Conservation (phyloP, 2,113 vertebrate genomes). For the Amphiprion ocellaris region DNA sequence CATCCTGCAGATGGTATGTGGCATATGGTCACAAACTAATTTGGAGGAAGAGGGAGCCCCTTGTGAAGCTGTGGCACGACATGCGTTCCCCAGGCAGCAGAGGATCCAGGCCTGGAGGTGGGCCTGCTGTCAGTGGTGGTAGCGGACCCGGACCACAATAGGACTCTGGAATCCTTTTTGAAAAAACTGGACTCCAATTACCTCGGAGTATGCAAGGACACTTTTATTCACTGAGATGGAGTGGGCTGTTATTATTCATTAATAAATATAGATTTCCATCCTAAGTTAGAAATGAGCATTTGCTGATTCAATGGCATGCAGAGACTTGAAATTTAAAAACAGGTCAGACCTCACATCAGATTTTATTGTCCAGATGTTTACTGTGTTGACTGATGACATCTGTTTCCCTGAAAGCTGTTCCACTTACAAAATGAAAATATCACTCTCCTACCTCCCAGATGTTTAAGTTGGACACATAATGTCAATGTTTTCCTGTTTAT, state of each 20-base stretch:
- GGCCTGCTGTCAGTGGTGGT: conserved; percentile 27
- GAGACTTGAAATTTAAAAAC: background rate
- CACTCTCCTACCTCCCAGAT: conserved; percentile 39
- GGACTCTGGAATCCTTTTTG: background rate
- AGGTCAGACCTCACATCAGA: background rate
- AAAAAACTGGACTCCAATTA: background rate
- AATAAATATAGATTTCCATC: conserved; percentile 41
- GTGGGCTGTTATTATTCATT: conserved; percentile 7
- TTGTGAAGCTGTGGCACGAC: conserved; percentile 96
- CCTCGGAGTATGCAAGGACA: conserved; percentile 39
- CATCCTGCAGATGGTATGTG: conserved; percentile 91
- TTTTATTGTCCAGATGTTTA: conserved; percentile 15
- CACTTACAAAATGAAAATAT: background rate
- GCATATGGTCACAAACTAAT: conserved; percentile 92
- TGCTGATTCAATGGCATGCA: background rate
- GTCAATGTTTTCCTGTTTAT: background rate
- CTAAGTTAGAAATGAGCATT: background rate
- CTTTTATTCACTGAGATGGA: conserved; percentile 7
- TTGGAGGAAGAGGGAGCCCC: conserved; percentile 95
- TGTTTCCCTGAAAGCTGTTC: too few relatives aligned
- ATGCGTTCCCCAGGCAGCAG: conserved; percentile 65
- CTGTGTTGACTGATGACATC: background rate
- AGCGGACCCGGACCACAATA: conserved; percentile 59
- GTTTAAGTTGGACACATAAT: background rate
- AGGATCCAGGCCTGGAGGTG: conserved; percentile 83